phyloP scores from a whole-genome alignment of 2,113 vertebrate species.

The Puntigrus tetrazona region DNA sequence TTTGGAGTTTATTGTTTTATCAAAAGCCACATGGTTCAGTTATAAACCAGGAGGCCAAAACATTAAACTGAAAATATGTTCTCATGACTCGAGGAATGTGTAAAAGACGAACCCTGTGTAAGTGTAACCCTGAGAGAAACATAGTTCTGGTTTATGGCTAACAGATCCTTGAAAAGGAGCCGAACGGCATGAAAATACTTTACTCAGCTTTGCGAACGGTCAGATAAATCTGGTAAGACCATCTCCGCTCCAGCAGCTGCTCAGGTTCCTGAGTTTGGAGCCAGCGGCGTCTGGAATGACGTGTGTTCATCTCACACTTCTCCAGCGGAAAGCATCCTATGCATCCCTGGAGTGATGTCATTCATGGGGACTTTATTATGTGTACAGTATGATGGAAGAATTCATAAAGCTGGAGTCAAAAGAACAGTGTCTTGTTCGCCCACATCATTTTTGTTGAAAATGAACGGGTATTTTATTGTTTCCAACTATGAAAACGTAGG shows the following conservation, averaged over 20 bases:
- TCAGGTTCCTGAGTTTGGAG: conserved; percentile 33
- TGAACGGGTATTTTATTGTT: conserved; percentile 11
- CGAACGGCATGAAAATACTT: conserved; percentile 18
- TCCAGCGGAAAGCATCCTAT: conserved; percentile 44
- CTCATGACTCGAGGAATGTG: conserved; percentile 41
- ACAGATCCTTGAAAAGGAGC: conserved; percentile 30
- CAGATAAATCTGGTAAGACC: conserved; percentile 48
- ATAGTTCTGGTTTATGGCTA: conserved; percentile 17
- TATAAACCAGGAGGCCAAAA: conserved; percentile 44
- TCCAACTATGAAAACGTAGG: conserved; percentile 20
- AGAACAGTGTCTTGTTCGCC: neutral
- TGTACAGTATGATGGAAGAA: conserved; percentile 12
- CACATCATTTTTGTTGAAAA: conserved; percentile 36
- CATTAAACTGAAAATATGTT: conserved; percentile 29
- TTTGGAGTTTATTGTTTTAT: conserved; percentile 47
- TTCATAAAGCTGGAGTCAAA: neutral
- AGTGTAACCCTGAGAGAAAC: conserved; percentile 21
- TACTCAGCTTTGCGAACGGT: conserved; percentile 18
- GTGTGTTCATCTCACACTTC: conserved; percentile 42
- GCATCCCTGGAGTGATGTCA: conserved; percentile 46
- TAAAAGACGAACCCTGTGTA: conserved; percentile 5
- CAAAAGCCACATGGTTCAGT: conserved; percentile 46
- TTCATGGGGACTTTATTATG: conserved; percentile 17
- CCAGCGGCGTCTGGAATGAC: conserved; percentile 24
- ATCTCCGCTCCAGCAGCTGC: conserved; percentile 31